Evolutionary conservation across 92 coral and sea anemone genomes (phyloP).

Genomic region (Bergia puertoricense): DNA sequence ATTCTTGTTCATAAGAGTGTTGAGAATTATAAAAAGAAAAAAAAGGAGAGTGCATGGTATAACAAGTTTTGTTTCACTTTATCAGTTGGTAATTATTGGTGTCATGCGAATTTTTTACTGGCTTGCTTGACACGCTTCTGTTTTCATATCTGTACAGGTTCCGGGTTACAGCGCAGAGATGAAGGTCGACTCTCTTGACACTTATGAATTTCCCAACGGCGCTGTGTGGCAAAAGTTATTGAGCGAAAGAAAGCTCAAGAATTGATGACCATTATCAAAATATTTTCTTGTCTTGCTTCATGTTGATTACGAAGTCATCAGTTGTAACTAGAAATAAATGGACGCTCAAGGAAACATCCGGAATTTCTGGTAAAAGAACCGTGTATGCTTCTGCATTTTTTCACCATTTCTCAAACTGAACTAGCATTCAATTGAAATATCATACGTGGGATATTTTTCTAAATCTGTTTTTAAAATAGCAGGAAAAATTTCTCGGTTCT

Average conservation of each 20-base stretch:
- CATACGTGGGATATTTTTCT: neutral
- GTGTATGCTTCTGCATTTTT: too few relatives aligned
- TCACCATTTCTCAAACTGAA: too few relatives aligned
- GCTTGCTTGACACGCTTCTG: neutral
- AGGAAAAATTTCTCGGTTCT: neutral
- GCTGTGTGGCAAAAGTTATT: constrained; percentile 70
- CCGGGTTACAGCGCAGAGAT: constrained; percentile 95
- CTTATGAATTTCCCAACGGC: constrained; percentile 81
- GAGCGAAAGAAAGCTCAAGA: constrained; percentile 52
- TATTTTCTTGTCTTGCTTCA: neutral
- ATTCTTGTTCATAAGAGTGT: too few relatives aligned
- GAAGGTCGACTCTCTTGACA: constrained; percentile 67
- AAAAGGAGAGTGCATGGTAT: too few relatives aligned
- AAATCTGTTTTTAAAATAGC: neutral
- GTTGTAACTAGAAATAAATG: neutral
- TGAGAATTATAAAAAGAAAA: too few relatives aligned
- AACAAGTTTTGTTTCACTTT: neutral
- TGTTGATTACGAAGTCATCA: neutral
- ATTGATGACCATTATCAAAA: neutral
- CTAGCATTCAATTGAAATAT: too few relatives aligned
- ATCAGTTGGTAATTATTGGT: neutral
- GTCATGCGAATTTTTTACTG: neutral
- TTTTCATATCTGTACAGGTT: constrained; percentile 51
- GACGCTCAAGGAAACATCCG: neutral
- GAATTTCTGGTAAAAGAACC: neutral